Percentiles rank a stretch among this genome's conserved stretches.
phyloP scores from a whole-genome alignment of 1,140 invertebrate species.

The Diorhabda elongata region DNA sequence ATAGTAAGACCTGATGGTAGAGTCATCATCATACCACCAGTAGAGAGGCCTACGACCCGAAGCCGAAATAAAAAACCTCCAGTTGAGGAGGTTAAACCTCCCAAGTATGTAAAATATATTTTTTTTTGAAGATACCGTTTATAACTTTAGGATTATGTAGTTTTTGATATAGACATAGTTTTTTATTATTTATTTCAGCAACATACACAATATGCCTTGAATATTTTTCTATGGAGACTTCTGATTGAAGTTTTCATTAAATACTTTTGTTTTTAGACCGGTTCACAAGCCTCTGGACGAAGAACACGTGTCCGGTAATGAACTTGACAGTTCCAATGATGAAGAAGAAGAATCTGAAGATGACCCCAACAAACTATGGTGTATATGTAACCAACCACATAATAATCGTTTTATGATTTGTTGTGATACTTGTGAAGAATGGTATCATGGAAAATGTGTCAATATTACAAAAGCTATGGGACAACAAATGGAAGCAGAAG shows the following conservation, averaged over 20 bases:
- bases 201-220: too few species aligned
- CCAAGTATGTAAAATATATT: slow-evolving; percentile 27
- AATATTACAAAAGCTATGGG: slow-evolving; percentile 88
- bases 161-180: too few species aligned
- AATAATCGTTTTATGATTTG: slow-evolving; percentile 98
- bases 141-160: too few species aligned
- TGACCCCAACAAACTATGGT: slow-evolving; percentile 92
- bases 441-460: slow-evolving; percentile 95
- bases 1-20: slow-evolving; percentile 66
- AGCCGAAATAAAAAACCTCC: slow-evolving; percentile 47
- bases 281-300: slow-evolving; percentile 42
- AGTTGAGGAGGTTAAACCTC: slow-evolving; percentile 31
- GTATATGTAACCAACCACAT: slow-evolving; percentile 91
- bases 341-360: slow-evolving; percentile 68
- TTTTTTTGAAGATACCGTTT: too few species aligned
- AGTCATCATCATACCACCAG: slow-evolving; percentile 70
- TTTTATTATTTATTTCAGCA: too few species aligned
- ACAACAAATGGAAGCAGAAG: slow-evolving; percentile 83
- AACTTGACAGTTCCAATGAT: slow-evolving; percentile 40
- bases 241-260: neutral
- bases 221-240: too few species aligned
- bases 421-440: slow-evolving; percentile 93
- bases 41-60: slow-evolving; percentile 70
- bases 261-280: slow-evolving; percentile 24
- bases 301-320: slow-evolving; percentile 45